Percentiles rank a stretch among this genome's conserved stretches.
Conservation (phyloP, 2,888 invertebrate genomes). For the Junonia oenone region DNA sequence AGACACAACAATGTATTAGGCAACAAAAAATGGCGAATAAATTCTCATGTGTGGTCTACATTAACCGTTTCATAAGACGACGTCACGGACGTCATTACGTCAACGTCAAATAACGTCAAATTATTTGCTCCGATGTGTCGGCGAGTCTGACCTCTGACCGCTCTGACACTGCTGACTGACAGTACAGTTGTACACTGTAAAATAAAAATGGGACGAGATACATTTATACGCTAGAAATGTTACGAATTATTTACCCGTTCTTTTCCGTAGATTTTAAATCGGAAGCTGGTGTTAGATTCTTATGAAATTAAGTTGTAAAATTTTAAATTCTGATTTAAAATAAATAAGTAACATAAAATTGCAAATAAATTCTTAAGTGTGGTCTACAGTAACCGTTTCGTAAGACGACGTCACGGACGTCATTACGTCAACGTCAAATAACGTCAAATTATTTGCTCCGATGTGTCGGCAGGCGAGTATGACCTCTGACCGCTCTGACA, state of each 20-base stretch:
- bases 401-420: neutral
- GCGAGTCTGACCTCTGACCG: conserved; percentile 38
- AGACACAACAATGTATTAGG: no score
- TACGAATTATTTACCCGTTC: no score
- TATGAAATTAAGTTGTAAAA: no score
- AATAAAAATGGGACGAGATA: neutral
- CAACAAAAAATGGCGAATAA: neutral
- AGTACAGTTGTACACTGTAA: neutral
- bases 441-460: conserved; percentile 28
- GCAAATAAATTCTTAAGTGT: neutral
- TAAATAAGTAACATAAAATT: neutral
- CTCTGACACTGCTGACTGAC: conserved; percentile 20
- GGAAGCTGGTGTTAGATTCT: no score
- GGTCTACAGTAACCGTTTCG: neutral
- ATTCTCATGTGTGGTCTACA: neutral
- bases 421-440: conserved; percentile 18
- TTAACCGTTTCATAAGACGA: neutral
- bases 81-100: conserved; percentile 8
- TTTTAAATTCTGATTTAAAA: no score
- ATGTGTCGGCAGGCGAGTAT: conserved; percentile 31
- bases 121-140: conserved; percentile 25
- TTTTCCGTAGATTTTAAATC: no score
- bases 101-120: conserved; percentile 23
- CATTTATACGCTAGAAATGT: neutral
- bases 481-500: conserved; percentile 35